Evolutionary conservation across 1,140 invertebrate species (phyloP).

Genomic region (Lanistes nyassanus): DNA sequence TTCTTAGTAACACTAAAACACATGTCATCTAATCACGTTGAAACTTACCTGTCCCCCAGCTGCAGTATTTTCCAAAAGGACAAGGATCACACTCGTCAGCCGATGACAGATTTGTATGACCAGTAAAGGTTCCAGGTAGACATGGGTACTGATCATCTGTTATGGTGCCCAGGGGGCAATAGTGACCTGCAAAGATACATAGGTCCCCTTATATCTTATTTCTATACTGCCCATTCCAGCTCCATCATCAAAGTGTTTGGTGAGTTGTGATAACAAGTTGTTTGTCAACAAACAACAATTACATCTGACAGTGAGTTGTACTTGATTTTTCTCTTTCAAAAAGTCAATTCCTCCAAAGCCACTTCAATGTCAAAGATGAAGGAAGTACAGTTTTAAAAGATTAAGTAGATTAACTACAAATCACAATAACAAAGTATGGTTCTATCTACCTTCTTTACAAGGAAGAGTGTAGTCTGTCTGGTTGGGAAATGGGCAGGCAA

Average conservation of each 20-base stretch:
- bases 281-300: too few relatives aligned
- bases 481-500: slow-evolving; percentile 53
- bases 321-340: too few relatives aligned
- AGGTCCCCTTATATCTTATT: background rate
- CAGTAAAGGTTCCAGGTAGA: slow-evolving; percentile 57
- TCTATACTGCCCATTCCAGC: too few relatives aligned
- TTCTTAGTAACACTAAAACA: background rate
- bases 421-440: background rate
- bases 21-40: too few relatives aligned
- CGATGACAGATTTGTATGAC: slow-evolving; percentile 51
- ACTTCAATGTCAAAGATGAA: background rate
- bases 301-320: too few relatives aligned
- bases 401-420: background rate
- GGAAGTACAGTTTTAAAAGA: too few relatives aligned
- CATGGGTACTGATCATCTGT: slow-evolving; percentile 56
- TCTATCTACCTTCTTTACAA: slow-evolving; percentile 51
- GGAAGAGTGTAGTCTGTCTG: slow-evolving; percentile 47
- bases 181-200: slow-evolving; percentile 51
- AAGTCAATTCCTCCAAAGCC: too few relatives aligned
- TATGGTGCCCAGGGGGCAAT: slow-evolving; percentile 59
- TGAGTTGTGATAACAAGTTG: too few relatives aligned
- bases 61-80: slow-evolving; percentile 55
- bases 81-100: slow-evolving; percentile 59
- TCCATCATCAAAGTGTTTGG: too few relatives aligned
- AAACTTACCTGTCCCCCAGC: slow-evolving; percentile 46